Evolutionary conservation across 1,140 invertebrate species (phyloP), one percentile per base, ranked within the genome.

Genomic region (Asbolus verrucosus): DNA sequence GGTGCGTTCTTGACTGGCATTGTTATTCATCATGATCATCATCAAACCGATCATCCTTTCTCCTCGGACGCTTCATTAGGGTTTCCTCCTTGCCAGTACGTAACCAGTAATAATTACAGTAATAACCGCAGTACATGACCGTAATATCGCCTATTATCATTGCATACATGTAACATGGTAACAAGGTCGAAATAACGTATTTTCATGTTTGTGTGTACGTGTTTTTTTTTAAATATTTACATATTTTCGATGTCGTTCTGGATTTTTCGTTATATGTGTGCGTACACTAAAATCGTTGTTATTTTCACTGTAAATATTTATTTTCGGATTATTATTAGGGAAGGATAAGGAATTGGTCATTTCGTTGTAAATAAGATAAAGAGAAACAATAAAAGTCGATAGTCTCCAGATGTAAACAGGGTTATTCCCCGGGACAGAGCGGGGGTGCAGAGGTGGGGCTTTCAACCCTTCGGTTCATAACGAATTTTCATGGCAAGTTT

Each of bases 171-270:
- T 54, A 54, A 54, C 46, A 14, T 6, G 46, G 19, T 54, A 54
- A 54, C 46, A 54, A 54, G 46, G 46, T 54, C 46, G 14, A 54
- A 54, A 54, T 11, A 54, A 11, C 41, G 46, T 24, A 54, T 54
- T 54, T 27, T 11, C 13, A 50, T 50, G 43, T 6, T 50, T 6
- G 24, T 27, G 24, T 27, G 24, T 27, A 4, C 24, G 24, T 4
- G 6, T 36, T 54, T 27, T 54, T 54, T 54, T 54, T 54, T 27
- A 30, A 54, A 54, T 50, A 36, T 36, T 36, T 36, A 36, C n/a
- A 18, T 13, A 18, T 21, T 21, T n/a, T n/a, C n/a, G n/a, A n/a
- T n/a, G n/a, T n/a, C n/a, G n/a, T n/a, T n/a, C n/a, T n/a, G n/a
- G n/a, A n/a, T n/a, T n/a, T n/a, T n/a, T n/a, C n/a, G n/a, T n/a